Evolutionary conservation across 2,888 invertebrate genomes (phyloP).

Genomic region (Acanthococcus lagerstroemiae): DNA sequence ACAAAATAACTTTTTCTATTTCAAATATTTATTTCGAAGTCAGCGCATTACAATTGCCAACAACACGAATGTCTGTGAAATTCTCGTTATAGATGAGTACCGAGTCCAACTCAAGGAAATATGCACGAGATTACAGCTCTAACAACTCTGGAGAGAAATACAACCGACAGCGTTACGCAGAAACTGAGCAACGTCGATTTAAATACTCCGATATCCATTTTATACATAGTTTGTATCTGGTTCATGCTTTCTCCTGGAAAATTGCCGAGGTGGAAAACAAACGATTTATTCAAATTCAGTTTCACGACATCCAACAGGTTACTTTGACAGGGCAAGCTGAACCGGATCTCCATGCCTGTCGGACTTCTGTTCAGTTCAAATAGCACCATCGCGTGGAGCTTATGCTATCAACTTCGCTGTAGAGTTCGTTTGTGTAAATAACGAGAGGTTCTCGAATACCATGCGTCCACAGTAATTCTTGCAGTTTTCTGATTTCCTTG

Average conservation of each 20-base stretch:
- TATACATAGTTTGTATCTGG: not conserved
- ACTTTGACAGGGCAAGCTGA: not conserved
- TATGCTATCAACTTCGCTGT: no score
- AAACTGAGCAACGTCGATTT: conserved; percentile 1
- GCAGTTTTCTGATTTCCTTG: no score
- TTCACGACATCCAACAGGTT: not conserved
- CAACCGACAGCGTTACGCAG: not conserved
- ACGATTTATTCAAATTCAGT: conserved; percentile 1
- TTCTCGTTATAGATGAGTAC: no score
- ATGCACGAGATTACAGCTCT: not conserved
- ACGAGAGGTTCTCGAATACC: no score
- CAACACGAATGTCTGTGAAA: no score
- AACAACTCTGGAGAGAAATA: not conserved
- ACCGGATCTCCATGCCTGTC: not conserved
- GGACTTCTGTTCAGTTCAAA: not conserved
- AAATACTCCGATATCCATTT: conserved; percentile 2
- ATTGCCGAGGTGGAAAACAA: not conserved
- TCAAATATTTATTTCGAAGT: no score
- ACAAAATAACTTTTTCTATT: no score
- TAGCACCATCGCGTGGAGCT: not conserved
- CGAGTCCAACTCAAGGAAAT: no score
- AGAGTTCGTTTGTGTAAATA: no score
- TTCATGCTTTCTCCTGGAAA: not conserved
- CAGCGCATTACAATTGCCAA: no score
- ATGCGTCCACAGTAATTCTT: no score